Evolutionary conservation across 2,113 vertebrate genomes (phyloP).

Genomic region (Turnix velox): DNA sequence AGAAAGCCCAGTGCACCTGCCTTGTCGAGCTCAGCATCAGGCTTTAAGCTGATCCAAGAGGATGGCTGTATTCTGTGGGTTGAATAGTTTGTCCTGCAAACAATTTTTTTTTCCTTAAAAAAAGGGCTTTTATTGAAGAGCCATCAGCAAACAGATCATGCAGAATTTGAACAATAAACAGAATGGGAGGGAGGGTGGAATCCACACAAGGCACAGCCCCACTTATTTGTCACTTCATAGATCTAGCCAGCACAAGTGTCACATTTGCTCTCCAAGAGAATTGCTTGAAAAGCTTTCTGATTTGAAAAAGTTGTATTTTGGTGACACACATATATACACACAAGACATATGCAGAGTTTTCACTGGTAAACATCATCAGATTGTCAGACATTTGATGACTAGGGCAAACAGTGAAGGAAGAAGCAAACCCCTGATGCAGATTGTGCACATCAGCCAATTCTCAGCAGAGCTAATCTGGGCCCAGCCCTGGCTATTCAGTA

Average conservation of each 20-base stretch:
- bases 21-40: conserved; percentile 22
- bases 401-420: conserved; percentile 24
- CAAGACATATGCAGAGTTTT: conserved; percentile 34
- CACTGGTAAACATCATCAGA: conserved; percentile 7
- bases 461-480: neutral
- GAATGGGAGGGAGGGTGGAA: neutral
- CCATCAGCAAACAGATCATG: conserved; percentile 32
- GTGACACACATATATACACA: neutral
- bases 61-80: neutral
- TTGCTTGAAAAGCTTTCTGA: conserved; percentile 32
- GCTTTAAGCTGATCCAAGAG: conserved; percentile 18
- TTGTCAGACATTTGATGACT: conserved; percentile 34
- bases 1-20: conserved; percentile 69
- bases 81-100: conserved; percentile 44
- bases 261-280: conserved; percentile 41
- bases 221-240: conserved; percentile 65
- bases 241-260: conserved; percentile 28
- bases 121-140: conserved; percentile 49
- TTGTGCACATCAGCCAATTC: neutral
- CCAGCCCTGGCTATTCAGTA: conserved; percentile 54
- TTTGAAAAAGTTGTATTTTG: conserved; percentile 13
- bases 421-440: conserved; percentile 11
- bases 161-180: conserved; percentile 48
- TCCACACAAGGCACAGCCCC: conserved; percentile 45
- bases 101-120: conserved; percentile 11